A percentile compares a stretch with the other conserved stretches of the same genome.
Conservation (phyloP, 1,140 invertebrate species). For the Papilio polytes region DNA sequence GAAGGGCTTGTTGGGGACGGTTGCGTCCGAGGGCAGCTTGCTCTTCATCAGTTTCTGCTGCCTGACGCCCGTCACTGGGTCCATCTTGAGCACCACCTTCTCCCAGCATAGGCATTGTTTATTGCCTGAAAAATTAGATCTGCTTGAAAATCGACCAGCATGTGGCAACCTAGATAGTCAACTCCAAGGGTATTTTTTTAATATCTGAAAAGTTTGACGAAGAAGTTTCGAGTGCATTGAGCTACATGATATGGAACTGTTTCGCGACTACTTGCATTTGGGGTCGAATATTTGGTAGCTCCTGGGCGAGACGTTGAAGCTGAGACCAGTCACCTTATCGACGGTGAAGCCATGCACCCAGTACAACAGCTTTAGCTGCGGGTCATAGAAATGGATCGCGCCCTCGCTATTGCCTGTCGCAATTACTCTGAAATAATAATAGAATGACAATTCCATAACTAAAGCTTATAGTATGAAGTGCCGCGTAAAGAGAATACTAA, state of each 20-base stretch:
- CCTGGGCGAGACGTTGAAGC: conserved; percentile 79
- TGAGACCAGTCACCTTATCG: conserved; percentile 77
- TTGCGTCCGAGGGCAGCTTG: conserved; percentile 77
- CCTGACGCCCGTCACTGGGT: conserved; percentile 51
- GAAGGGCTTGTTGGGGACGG: conserved; percentile 70
- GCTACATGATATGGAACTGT: too few relatives aligned
- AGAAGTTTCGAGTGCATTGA: too few relatives aligned
- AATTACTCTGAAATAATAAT: conserved; percentile 67
- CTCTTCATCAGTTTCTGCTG: conserved; percentile 64
- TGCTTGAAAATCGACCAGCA: too few relatives aligned
- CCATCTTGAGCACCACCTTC: conserved; percentile 51
- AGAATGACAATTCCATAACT: not conserved
- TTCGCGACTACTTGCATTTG: conserved; percentile 56
- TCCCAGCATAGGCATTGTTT: conserved; percentile 70
- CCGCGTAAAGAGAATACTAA: not conserved
- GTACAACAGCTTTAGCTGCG: conserved; percentile 82
- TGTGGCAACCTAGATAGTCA: too few relatives aligned
- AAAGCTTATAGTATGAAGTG: not conserved
- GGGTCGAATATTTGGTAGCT: conserved; percentile 68
- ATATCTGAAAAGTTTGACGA: too few relatives aligned
- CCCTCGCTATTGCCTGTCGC: conserved; percentile 82
- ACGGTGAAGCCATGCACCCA: conserved; percentile 81
- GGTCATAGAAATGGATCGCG: conserved; percentile 84
- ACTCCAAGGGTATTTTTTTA: too few relatives aligned
- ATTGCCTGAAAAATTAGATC: conserved; percentile 50